Evolutionary conservation across 2,113 vertebrate genomes (phyloP).

Genomic region (Geococcyx californianus): DNA sequence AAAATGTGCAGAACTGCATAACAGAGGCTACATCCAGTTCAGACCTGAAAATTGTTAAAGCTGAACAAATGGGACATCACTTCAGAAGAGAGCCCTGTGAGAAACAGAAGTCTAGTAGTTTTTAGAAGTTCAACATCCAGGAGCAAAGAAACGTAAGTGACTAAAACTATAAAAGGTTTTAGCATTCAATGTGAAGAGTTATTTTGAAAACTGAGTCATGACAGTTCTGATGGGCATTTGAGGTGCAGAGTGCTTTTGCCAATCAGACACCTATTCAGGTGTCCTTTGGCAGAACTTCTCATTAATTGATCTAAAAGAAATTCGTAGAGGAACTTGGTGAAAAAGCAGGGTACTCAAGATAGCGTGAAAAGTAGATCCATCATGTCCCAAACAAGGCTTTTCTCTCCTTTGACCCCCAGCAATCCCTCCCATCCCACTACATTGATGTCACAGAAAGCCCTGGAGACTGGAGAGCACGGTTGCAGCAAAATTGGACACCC

Average conservation of each 20-base stretch:
- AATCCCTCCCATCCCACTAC: background rate
- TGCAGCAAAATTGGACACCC: background rate
- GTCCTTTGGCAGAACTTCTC: background rate
- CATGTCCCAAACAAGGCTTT: fast-evolving
- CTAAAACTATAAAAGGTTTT: background rate
- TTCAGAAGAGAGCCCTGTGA: background rate
- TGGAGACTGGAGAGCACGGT: fast-evolving
- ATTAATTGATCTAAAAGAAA: background rate
- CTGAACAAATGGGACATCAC: background rate
- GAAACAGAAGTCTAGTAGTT: background rate
- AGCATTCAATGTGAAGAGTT: background rate
- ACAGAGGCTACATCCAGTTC: background rate
- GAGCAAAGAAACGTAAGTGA: background rate
- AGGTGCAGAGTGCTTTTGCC: background rate
- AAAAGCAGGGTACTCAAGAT: background rate
- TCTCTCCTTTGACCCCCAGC: background rate
- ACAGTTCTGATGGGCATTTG: background rate
- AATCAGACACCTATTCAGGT: background rate
- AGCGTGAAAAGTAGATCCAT: background rate
- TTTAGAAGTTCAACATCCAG: background rate
- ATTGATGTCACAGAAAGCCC: background rate
- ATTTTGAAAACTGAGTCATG: background rate
- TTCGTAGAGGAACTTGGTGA: background rate
- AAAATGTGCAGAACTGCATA: background rate
- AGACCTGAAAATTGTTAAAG: background rate